Conservation (phyloP, 1,140 invertebrate genomes). For the Drosophila lini region DNA sequence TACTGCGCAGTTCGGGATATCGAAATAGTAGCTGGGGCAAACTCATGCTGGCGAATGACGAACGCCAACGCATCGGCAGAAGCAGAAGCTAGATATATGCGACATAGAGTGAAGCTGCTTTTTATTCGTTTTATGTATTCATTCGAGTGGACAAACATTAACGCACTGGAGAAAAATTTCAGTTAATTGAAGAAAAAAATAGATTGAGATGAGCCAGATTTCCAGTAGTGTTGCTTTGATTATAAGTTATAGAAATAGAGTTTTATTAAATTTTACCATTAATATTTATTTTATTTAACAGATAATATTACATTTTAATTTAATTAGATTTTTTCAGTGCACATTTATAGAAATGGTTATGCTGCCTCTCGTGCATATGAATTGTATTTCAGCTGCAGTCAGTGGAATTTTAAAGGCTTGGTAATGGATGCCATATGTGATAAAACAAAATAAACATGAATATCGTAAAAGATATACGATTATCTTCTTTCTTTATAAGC, state of each 20-base stretch:
- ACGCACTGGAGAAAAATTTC: not conserved
- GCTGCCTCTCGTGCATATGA: constrained; percentile 16
- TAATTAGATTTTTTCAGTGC: not conserved
- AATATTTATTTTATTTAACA: too few relatives aligned
- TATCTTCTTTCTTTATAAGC: constrained; percentile 3
- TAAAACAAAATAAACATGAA: not conserved
- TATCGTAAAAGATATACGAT: not conserved
- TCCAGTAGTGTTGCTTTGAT: too few relatives aligned
- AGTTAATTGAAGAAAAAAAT: not conserved
- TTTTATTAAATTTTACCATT: fast-evolving
- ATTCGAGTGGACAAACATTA: constrained; percentile 13
- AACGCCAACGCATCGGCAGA: constrained; percentile 52
- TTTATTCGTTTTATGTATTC: constrained; percentile 29
- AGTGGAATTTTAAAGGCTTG: constrained; percentile 10
- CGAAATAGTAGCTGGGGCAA: constrained; percentile 19
- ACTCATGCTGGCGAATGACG: constrained; percentile 23
- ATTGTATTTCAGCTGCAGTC: constrained; percentile 13
- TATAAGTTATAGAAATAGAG: too few relatives aligned
- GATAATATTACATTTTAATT: not conserved
- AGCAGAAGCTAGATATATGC: constrained; percentile 28
- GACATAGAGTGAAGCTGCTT: constrained; percentile 33
- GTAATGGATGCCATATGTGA: constrained; percentile 38
- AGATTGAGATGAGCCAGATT: too few relatives aligned
- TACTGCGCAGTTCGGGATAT: constrained; percentile 59
- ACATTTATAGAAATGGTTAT: constrained; percentile 4